Evolutionary conservation across 35 echinoderm and acorn worm species (phyloP).

Genomic region (Diadema setosum): DNA sequence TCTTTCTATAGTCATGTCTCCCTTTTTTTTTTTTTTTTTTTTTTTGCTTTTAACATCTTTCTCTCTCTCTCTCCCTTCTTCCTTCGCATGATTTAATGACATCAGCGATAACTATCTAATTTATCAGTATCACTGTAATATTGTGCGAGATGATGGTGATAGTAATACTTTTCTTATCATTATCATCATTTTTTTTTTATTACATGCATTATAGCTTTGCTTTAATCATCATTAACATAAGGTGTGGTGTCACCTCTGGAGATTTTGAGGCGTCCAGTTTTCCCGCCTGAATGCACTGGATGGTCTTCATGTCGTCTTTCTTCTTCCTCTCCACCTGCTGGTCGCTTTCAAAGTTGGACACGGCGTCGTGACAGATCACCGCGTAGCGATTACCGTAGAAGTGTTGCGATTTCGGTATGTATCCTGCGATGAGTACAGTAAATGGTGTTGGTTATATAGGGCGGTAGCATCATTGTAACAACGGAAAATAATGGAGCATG

Average conservation of each 20-base stretch:
- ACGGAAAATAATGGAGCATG: neutral
- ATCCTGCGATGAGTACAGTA: slow-evolving; percentile 26
- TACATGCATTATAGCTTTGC: too few relatives aligned
- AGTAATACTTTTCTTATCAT: too few relatives aligned
- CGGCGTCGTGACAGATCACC: slow-evolving; percentile 65
- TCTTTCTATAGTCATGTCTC: neutral
- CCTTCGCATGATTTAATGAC: neutral
- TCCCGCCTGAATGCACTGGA: slow-evolving; percentile 68
- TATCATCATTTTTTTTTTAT: too few relatives aligned
- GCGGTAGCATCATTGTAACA: neutral
- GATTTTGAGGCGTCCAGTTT: neutral
- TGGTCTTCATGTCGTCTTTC: slow-evolving; percentile 23
- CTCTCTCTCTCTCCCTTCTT: neutral
- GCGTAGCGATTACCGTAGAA: slow-evolving; percentile 91
- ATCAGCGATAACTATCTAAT: too few relatives aligned
- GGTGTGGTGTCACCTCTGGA: neutral
- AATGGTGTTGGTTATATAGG: neutral
- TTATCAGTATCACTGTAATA: too few relatives aligned
- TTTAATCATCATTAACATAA: too few relatives aligned
- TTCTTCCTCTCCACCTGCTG: slow-evolving; percentile 45
- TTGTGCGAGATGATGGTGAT: too few relatives aligned
- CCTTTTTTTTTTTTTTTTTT: neutral
- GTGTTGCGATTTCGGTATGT: slow-evolving; percentile 90
- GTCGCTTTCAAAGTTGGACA: slow-evolving; percentile 79
- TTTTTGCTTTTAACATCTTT: neutral